Evolutionary conservation across 2,113 vertebrate species (phyloP).

Genomic region (Bubo bubo): DNA sequence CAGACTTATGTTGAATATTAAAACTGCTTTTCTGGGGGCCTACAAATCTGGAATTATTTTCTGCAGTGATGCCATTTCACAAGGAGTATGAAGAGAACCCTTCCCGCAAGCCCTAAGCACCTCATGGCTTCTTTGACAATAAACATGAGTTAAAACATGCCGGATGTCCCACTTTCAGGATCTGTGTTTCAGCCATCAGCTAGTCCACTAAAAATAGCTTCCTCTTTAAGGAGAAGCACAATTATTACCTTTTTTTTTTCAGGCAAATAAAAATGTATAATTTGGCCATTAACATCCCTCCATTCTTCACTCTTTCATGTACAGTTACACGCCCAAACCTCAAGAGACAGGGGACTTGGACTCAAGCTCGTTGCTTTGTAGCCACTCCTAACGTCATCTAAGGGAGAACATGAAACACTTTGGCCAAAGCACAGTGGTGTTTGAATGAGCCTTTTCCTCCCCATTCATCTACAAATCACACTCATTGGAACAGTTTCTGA

Average conservation of each 20-base stretch:
- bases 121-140: neutral
- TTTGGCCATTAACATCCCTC: neutral
- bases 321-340: neutral
- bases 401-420: neutral
- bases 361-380: neutral
- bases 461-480: neutral
- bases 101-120: neutral
- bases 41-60: neutral
- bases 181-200: neutral
- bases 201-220: neutral
- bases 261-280: neutral
- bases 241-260: neutral
- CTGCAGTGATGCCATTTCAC: neutral
- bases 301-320: neutral
- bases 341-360: neutral
- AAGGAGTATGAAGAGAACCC: neutral
- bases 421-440: neutral
- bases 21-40: neutral
- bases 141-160: neutral
- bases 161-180: neutral
- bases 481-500: neutral
- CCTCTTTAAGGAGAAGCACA: neutral
- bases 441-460: neutral
- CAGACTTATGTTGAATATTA: neutral
- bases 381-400: neutral